Evolutionary conservation across 2,888 invertebrate species (phyloP), one percentile per base, ranked within the genome.

Genomic region (Sesia bembeciformis): DNA sequence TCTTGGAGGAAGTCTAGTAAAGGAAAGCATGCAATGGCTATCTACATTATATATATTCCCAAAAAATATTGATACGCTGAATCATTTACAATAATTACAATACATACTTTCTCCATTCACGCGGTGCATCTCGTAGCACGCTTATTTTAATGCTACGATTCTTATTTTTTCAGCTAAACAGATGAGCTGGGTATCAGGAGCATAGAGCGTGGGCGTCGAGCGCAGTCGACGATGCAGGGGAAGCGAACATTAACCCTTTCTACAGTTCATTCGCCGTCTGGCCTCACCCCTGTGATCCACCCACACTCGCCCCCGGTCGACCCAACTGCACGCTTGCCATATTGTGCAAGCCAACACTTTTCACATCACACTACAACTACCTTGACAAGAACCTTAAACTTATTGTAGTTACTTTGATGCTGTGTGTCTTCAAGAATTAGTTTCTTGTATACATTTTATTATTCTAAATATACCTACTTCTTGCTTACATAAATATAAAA

Each of bases 221-320:
- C 80, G 77, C 81, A 80, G 81, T 76, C 81, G 72, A 74, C 74
- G 76, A 76, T 90, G 88, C 88, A 89, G 87, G 88, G 87, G 88
- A 84, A 84, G 89, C 89, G 88, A 72, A 81, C 91, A 76, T 83
- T 86, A 86, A 87, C 78, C 91, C 91, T 76, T 91, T 88, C 79
- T 90, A 85, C 89, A 91, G 91, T 88, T 91, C 90, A 87, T 91
- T 90, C 85, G 86, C 89, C 84, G 90, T 91, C 90, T 91, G 89
- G 90, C 90, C 90, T 85, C 90, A 90, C 86, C 90, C 90, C 85
- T 72, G 67, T 62, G 66, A 58, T 54, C 75, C 76, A 63, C 84
- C 81, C 75, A 63, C 77, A 67, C 67, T 72, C 67, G 76, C 75
- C 68, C 66, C 78, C 75, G 73, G 64, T 65, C 71, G 72, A 67